Evolutionary conservation across 2,888 invertebrate genomes (phyloP).

Genomic region (Tupiocoris notatus): DNA sequence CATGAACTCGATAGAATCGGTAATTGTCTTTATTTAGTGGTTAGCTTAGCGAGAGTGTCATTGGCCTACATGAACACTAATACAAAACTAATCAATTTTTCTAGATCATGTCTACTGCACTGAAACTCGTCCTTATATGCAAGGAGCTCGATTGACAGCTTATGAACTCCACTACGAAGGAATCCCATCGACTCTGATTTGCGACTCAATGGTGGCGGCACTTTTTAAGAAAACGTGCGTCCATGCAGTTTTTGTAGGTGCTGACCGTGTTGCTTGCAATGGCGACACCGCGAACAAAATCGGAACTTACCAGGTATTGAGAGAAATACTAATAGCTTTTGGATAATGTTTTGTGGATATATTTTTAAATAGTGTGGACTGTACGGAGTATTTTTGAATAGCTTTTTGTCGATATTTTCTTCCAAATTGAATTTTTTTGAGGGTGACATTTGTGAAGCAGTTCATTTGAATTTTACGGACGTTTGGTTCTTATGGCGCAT

Average conservation of each 20-base stretch:
- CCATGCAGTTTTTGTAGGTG: constrained; percentile 93
- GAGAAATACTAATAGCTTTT: no score
- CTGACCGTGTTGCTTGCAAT: constrained; percentile 92
- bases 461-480: no score
- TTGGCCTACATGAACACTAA: neutral
- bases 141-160: constrained; percentile 92
- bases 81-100: constrained; percentile 48
- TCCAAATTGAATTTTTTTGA: no score
- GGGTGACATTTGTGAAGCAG: no score
- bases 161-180: constrained; percentile 90
- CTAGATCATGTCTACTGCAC: constrained; percentile 89
- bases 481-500: no score
- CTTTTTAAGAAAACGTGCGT: constrained; percentile 81
- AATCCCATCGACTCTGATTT: constrained; percentile 87
- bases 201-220: constrained; percentile 93
- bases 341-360: no score
- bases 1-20: constrained; percentile 69
- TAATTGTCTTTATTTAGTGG: no score
- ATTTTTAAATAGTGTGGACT: no score
- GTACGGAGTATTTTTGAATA: no score
- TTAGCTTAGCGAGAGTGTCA: no score
- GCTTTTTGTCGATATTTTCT: no score
- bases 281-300: constrained; percentile 99
- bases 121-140: constrained; percentile 97
- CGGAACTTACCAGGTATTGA: constrained; percentile 87